A percentile compares a stretch with the other conserved stretches of the same genome.
phyloP scores from a whole-genome alignment of 2,113 vertebrate species.

The Microcebus tavaratra region DNA sequence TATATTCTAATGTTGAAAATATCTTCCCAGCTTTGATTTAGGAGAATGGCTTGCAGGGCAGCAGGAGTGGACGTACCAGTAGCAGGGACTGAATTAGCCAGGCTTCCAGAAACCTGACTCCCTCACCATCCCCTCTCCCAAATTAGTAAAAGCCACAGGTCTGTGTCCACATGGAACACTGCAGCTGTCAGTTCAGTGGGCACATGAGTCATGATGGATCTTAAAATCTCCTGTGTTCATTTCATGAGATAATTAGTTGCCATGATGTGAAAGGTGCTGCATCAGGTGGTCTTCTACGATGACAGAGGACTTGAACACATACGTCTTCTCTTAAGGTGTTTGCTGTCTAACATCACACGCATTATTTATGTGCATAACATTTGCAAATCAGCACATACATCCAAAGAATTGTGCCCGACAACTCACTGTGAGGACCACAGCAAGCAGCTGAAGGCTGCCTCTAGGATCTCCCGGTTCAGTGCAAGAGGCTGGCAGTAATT shows the following conservation, averaged over 20 bases:
- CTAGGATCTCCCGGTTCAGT: not conserved
- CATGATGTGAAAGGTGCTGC: not conserved
- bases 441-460: not conserved
- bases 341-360: not conserved
- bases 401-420: not conserved
- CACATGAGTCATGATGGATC: not conserved
- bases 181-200: not conserved
- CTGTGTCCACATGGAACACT: not conserved
- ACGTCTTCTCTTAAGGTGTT: not conserved
- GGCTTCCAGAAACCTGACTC: not conserved
- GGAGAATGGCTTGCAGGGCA: fast-evolving
- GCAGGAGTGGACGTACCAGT: fast-evolving
- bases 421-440: not conserved
- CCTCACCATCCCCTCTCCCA: fast-evolving
- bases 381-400: not conserved
- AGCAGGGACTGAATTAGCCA: not conserved
- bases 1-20: fast-evolving
- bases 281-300: not conserved
- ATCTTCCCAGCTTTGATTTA: not conserved
- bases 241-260: too few relatives aligned
- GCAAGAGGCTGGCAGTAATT: not conserved
- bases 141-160: not conserved
- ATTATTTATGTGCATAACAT: not conserved
- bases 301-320: not conserved
- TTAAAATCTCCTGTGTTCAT: not conserved